Percentiles rank a stretch among this genome's conserved stretches.
phyloP scores from a whole-genome alignment of 2,113 vertebrate genomes.

The Aptenodytes patagonicus region DNA sequence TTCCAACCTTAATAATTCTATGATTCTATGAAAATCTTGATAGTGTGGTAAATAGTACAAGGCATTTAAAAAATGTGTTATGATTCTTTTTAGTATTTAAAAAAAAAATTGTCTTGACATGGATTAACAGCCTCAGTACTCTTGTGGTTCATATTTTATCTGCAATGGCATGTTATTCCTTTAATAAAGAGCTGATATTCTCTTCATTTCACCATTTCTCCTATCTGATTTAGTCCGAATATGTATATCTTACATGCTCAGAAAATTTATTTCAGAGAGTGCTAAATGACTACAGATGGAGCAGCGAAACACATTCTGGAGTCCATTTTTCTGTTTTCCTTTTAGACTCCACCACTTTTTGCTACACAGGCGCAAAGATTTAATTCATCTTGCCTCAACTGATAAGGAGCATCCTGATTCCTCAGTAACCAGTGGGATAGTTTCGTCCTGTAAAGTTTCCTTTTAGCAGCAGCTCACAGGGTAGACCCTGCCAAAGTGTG shows the following conservation, averaged over 20 bases:
- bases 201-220: not conserved
- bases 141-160: not conserved
- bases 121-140: not conserved
- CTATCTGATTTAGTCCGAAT: not conserved
- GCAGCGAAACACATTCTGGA: not conserved
- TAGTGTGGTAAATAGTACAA: not conserved
- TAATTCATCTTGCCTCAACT: not conserved
- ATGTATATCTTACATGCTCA: not conserved
- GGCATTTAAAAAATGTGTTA: not conserved
- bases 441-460: not conserved
- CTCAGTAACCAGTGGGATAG: not conserved
- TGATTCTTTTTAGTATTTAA: not conserved
- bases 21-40: not conserved
- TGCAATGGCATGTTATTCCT: not conserved
- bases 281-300: not conserved
- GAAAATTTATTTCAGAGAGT: not conserved
- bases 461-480: not conserved
- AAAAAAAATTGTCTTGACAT: not conserved
- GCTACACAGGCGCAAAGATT: not conserved
- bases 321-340: not conserved
- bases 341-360: not conserved
- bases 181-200: not conserved
- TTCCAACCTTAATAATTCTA: too few species aligned
- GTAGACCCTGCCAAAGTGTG: not conserved
- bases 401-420: not conserved